Conservation (phyloP, 2,113 vertebrate genomes). For the Alouatta palliata region DNA sequence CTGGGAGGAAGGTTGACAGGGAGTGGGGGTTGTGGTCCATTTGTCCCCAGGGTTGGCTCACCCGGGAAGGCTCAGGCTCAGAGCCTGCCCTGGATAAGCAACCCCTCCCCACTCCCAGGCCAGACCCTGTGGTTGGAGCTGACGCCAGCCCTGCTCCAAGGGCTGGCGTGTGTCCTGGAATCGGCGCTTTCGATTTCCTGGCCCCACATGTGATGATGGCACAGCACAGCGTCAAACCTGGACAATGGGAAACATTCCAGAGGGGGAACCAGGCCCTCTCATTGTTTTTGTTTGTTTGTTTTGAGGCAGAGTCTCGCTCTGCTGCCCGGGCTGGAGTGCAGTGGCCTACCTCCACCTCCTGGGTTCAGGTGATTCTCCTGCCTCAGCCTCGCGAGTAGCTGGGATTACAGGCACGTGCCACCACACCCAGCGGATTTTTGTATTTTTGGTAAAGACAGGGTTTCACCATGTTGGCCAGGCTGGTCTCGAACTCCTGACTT, state of each 20-base stretch:
- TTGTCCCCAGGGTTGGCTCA: not conserved
- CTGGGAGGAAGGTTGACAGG: not conserved
- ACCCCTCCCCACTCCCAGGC: not conserved
- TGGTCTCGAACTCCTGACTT: not conserved
- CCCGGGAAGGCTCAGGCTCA: not conserved
- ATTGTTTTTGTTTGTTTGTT: no score
- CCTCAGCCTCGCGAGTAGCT: no score
- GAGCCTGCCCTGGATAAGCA: not conserved
- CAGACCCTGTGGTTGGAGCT: not conserved
- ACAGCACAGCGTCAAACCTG: not conserved
- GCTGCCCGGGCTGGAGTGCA: no score
- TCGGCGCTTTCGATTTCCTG: not conserved
- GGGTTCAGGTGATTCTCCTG: no score
- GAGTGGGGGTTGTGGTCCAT: not conserved
- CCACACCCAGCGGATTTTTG: no score
- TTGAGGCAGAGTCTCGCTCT: no score
- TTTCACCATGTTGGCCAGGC: no score
- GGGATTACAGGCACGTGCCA: no score
- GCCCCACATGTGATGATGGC: accelerated
- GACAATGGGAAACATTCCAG: not conserved
- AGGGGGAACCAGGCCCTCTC: not conserved
- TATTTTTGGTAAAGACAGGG: no score
- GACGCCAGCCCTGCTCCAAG: not conserved
- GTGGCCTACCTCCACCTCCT: no score
- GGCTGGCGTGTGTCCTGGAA: not conserved